phyloP scores from a whole-genome alignment of 2,797 vertebrate species.

The Limnodromus scolopaceus region DNA sequence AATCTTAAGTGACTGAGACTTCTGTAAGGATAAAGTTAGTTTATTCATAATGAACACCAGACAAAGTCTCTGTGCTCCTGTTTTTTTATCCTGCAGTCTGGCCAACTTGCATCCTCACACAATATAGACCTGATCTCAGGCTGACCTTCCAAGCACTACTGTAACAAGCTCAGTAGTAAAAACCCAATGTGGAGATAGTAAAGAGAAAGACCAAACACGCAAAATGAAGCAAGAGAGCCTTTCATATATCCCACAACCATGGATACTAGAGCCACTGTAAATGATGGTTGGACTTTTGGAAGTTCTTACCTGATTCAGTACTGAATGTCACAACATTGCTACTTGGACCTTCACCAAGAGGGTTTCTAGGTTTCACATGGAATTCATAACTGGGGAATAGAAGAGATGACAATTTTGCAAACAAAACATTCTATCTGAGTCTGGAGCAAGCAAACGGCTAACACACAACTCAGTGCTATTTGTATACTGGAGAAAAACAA shows the following conservation, averaged over 20 bases:
- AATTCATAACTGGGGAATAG: slow-evolving; percentile 90
- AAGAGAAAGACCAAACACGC: not conserved
- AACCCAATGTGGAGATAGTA: not conserved
- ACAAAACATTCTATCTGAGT: not conserved
- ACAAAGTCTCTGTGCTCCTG: not conserved
- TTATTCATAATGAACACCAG: not conserved
- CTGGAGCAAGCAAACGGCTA: not conserved
- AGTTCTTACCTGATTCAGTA: slow-evolving; percentile 93
- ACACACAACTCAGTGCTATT: not conserved
- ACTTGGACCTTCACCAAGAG: slow-evolving; percentile 89
- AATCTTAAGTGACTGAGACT: not conserved
- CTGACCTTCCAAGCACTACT: not conserved
- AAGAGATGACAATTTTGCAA: not conserved
- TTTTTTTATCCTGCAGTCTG: not conserved
- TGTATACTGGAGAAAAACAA: not conserved
- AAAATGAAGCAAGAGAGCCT: not conserved
- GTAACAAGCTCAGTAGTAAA: not conserved
- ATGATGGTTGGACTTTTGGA: not conserved
- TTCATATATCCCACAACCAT: not conserved
- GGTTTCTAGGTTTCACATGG: slow-evolving; percentile 91
- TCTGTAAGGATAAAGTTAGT: not conserved
- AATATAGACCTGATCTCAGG: not conserved
- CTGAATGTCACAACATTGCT: slow-evolving; percentile 89
- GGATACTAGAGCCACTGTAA: not conserved
- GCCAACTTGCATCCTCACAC: not conserved